phyloP scores from a whole-genome alignment of 2,888 invertebrate genomes.

The Cybosia mesomella region DNA sequence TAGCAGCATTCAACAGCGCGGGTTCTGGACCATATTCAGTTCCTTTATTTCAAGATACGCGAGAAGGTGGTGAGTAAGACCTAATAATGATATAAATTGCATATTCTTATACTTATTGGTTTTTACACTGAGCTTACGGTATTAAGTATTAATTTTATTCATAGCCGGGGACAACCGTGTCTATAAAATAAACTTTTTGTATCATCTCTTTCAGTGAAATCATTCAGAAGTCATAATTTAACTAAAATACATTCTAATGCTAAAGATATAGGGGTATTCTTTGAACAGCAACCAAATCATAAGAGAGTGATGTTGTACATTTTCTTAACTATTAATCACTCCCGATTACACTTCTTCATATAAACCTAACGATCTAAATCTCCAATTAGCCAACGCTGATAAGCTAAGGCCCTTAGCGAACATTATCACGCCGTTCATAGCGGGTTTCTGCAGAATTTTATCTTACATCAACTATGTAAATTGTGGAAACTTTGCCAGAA shows the following conservation, averaged over 20 bases:
- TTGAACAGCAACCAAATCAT: neutral
- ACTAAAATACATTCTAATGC: neutral
- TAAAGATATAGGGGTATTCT: neutral
- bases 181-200: neutral
- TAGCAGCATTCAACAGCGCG: constrained; percentile 94
- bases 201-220: neutral
- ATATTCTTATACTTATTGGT: neutral
- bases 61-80: constrained; percentile 91
- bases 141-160: neutral
- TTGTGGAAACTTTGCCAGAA: constrained; percentile 44
- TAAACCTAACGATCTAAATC: constrained; percentile 28
- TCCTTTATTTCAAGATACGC: constrained; percentile 92
- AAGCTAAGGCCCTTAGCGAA: constrained; percentile 23
- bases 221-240: neutral
- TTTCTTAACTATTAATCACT: neutral
- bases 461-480: constrained; percentile 50
- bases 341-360: neutral
- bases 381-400: constrained; percentile 36
- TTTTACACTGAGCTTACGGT: neutral
- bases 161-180: neutral
- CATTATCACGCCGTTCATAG: constrained; percentile 50
- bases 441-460: constrained; percentile 37
- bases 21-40: constrained; percentile 94
- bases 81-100: neutral
- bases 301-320: neutral